These are phyloP conservation scores for Scyliorhinus canicula DNA, from an alignment of 2,797 vertebrate species.

Conservation along the genomic window DNA sequence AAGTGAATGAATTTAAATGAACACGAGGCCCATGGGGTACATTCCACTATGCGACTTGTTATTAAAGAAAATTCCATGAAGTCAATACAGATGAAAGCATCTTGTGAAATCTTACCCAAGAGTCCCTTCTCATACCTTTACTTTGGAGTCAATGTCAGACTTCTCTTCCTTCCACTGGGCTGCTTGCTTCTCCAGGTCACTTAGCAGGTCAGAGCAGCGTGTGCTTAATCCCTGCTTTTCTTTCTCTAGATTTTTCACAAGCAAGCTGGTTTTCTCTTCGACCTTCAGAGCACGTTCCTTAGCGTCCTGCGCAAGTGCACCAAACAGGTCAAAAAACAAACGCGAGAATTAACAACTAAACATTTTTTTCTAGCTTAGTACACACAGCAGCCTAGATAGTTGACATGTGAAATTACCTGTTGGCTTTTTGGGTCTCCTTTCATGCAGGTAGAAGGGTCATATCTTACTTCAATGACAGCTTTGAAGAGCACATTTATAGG, in stretches of 20 bases:
- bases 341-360: constrained; percentile 69
- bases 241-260: constrained; percentile 71
- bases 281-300: constrained; percentile 68
- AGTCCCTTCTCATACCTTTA: constrained; percentile 64
- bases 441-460: constrained; percentile 70
- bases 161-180: constrained; percentile 68
- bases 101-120: constrained; percentile 41
- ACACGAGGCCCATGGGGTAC: constrained; percentile 61
- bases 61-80: constrained; percentile 63
- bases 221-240: constrained; percentile 77
- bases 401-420: constrained; percentile 85
- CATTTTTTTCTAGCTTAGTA: constrained; percentile 63
- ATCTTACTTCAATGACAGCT: constrained; percentile 82
- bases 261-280: constrained; percentile 69
- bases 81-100: constrained; percentile 51
- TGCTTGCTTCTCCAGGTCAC: constrained; percentile 82
- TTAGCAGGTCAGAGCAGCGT: constrained; percentile 70
- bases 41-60: constrained; percentile 68
- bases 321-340: constrained; percentile 55
- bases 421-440: constrained; percentile 68
- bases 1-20: constrained; percentile 73
- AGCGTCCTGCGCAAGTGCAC: constrained; percentile 62
- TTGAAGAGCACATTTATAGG: constrained; percentile 84
- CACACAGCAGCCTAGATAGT: constrained; percentile 61
- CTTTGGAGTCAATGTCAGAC: constrained; percentile 64